Base-by-base conservation (phyloP, 2,797 vertebrate genomes). In the Morus bassanus region DNA sequence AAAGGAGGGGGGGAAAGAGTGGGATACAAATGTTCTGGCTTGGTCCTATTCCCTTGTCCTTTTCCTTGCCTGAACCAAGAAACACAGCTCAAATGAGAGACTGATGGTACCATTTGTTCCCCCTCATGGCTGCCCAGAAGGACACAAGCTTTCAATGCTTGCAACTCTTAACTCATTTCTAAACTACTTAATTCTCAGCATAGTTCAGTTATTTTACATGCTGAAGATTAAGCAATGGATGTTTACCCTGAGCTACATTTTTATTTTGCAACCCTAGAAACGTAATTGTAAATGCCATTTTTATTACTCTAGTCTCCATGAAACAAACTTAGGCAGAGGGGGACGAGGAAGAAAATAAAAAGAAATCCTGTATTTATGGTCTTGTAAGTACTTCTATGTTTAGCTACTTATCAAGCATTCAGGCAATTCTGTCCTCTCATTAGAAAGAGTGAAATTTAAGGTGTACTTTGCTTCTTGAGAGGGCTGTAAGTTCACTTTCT, bases 241-340 rank as follows among this genome's bases (percentile, higher is more conserved):
- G 94, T 94, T 97, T 92, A 94, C 85, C 54, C 89, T 25, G 17
- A 84, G 93, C 83, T 88, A 68, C 85, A 41, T 84, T 93, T 93
- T 33, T 86, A 85, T 96, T 96, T 96, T 97, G 93, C 95, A 96
- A 73, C 85, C 89, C 85, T 95, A 90, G 93, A 96, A 96, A 95
- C 67, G 2, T 85, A 73, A 67, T 48, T 84, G 82, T 41, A 93
- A 95, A 96, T 76, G 85, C 63, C 91, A 81, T 79, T 95, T 96
- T 95, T 95, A 85, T 87, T 46, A 88, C 91, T 43, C 82, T 13
- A 4, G 73, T 82, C 65, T 85, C 70, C 56, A 37, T 70, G 41
- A 88, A 95, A 65, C 46, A 81, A 87, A 87, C 51, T 37, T 48
- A 22, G 78, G 59, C 76, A 64, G 39, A 74, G 11, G 35, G 64